phyloP scores from a whole-genome alignment of 2,888 invertebrate genomes.

The Apamea epomidion region DNA sequence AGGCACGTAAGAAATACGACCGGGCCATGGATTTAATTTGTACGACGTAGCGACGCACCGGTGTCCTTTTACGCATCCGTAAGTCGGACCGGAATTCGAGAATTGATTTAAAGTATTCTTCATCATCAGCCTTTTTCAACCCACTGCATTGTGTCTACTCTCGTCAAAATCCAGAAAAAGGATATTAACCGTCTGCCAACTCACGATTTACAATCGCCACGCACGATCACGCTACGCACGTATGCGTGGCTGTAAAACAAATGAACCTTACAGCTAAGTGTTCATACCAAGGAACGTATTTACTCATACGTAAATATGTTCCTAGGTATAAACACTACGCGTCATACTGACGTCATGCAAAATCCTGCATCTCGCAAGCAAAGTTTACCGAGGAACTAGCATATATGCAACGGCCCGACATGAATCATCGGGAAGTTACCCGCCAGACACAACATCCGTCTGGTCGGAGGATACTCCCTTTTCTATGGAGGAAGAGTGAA shows the following conservation, averaged over 20 bases:
- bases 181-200: background rate
- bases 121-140: background rate
- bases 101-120: background rate
- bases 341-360: too few relatives aligned
- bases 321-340: too few relatives aligned
- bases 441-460: too few relatives aligned
- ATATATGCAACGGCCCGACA: too few relatives aligned
- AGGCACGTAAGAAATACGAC: slow-evolving; percentile 2
- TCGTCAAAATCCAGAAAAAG: background rate
- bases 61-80: slow-evolving; percentile 17
- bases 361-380: too few relatives aligned
- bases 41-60: too few relatives aligned
- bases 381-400: too few relatives aligned
- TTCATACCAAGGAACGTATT: too few relatives aligned
- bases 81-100: background rate
- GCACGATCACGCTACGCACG: background rate
- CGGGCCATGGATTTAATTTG: slow-evolving; percentile 10
- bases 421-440: too few relatives aligned
- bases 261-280: background rate
- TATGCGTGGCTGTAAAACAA: background rate
- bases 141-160: background rate
- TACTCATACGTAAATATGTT: too few relatives aligned
- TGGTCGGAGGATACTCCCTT: too few relatives aligned
- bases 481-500: too few relatives aligned
- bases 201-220: background rate